Evolutionary conservation across 2,888 invertebrate species (phyloP).

Genomic region (Cryptocheilus praepositus): DNA sequence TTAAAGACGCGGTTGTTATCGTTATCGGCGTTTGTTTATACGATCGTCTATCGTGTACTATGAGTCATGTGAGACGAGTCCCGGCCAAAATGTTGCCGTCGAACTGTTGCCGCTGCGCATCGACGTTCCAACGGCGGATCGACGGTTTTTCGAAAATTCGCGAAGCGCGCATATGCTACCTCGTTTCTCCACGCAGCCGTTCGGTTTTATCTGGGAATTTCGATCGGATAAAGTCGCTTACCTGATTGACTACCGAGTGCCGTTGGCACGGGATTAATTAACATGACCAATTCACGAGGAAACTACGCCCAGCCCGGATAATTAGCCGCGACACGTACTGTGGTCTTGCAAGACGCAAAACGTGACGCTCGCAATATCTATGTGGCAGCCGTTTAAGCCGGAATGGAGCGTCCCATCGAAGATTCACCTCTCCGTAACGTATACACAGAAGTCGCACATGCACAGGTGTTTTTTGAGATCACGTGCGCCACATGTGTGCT

Average conservation of each 20-base stretch:
- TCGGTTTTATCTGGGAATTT: slow-evolving; percentile 1
- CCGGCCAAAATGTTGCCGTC: too few species aligned
- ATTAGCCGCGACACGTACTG: too few species aligned
- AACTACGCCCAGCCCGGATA: slow-evolving; percentile 9
- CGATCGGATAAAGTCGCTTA: neutral
- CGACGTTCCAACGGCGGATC: too few species aligned
- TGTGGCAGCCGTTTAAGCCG: slow-evolving; percentile 57
- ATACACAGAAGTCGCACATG: slow-evolving; percentile 62
- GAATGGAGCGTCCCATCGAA: slow-evolving; percentile 54
- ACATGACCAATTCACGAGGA: slow-evolving; percentile 6
- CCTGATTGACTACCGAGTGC: too few species aligned
- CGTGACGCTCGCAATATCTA: slow-evolving; percentile 24
- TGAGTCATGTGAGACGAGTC: too few species aligned
- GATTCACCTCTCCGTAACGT: slow-evolving; percentile 45
- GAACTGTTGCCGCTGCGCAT: too few species aligned
- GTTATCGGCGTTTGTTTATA: too few species aligned
- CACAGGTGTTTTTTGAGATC: slow-evolving; percentile 72
- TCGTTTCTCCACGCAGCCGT: slow-evolving; percentile 19
- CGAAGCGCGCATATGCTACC: neutral
- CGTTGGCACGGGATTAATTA: too few species aligned
- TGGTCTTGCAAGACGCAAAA: neutral
- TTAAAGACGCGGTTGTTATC: too few species aligned
- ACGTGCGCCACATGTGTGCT: slow-evolving; percentile 64
- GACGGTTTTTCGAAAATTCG: neutral
- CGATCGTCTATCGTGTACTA: too few species aligned